A percentile compares a stretch with the other conserved stretches of the same genome.
phyloP scores from a whole-genome alignment of 1,140 invertebrate species.

The Formica selysi region DNA sequence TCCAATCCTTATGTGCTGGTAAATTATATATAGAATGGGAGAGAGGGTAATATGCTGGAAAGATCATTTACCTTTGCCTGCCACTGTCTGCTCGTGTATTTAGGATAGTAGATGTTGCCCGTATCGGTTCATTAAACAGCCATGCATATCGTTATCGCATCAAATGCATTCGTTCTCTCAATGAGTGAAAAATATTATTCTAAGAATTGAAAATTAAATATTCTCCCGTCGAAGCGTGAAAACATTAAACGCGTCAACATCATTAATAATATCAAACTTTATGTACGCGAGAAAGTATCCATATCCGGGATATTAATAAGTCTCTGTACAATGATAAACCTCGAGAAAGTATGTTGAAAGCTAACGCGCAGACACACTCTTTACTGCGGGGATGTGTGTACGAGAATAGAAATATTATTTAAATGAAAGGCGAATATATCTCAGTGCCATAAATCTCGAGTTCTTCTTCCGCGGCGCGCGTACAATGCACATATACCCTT shows the following conservation, averaged over 20 bases:
- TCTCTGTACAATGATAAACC: background rate
- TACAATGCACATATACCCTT: constrained; percentile 34
- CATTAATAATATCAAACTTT: background rate
- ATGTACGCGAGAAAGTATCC: background rate
- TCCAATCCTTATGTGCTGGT: constrained; percentile 1
- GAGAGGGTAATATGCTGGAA: constrained; percentile 6
- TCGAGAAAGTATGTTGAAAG: background rate
- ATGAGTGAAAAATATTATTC: background rate
- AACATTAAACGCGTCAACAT: background rate
- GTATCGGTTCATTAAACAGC: constrained; percentile 49
- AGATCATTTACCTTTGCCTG: constrained; percentile 49
- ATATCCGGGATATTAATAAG: background rate
- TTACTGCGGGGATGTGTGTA: too few relatives aligned
- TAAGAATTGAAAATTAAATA: background rate
- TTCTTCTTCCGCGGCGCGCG: constrained; percentile 52
- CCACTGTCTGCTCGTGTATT: constrained; percentile 31
- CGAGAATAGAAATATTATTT: constrained; percentile 58
- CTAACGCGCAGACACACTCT: background rate
- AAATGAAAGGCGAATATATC: constrained; percentile 54
- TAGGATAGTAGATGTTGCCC: constrained; percentile 32
- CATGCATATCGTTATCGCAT: constrained; percentile 21
- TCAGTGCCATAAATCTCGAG: constrained; percentile 53
- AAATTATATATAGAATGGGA: constrained; percentile 25
- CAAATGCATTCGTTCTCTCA: constrained; percentile 1
- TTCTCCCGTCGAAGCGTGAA: background rate